These are phyloP conservation scores for Pardalotus punctatus DNA, from an alignment of 2,113 vertebrate species.

Conservation along the genomic window DNA sequence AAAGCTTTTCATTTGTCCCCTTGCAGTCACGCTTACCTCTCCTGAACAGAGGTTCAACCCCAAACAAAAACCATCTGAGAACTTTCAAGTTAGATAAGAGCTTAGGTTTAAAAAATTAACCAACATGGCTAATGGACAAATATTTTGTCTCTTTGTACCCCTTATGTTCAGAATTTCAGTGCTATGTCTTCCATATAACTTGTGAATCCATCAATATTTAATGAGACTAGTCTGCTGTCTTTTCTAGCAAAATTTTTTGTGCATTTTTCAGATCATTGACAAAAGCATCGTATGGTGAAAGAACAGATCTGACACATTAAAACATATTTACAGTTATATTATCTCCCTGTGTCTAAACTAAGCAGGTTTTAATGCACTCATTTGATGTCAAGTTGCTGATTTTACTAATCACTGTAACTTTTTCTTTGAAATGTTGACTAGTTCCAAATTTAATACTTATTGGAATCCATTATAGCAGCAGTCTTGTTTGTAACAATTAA, in stretches of 20 bases:
- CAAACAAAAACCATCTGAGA: neutral
- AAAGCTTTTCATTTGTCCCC: neutral
- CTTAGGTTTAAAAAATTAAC: neutral
- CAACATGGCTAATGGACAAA: neutral
- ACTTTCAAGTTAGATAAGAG: neutral
- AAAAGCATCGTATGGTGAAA: accelerated
- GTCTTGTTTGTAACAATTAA: neutral
- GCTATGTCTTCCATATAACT: neutral
- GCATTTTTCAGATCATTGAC: neutral
- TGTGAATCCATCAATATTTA: neutral
- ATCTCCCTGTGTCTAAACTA: neutral
- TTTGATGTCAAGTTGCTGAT: neutral
- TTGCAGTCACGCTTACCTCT: neutral
- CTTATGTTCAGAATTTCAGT: neutral
- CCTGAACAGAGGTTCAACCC: neutral
- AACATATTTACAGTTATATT: neutral
- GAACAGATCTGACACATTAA: neutral
- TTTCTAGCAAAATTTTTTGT: neutral
- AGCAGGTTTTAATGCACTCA: neutral
- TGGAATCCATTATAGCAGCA: neutral
- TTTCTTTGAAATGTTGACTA: neutral
- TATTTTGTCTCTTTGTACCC: neutral
- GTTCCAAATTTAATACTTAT: neutral
- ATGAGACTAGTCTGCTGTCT: neutral
- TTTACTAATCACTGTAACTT: neutral